phyloP scores from a whole-genome alignment of 2,797 vertebrate species.

The Nannoperca obscura region DNA sequence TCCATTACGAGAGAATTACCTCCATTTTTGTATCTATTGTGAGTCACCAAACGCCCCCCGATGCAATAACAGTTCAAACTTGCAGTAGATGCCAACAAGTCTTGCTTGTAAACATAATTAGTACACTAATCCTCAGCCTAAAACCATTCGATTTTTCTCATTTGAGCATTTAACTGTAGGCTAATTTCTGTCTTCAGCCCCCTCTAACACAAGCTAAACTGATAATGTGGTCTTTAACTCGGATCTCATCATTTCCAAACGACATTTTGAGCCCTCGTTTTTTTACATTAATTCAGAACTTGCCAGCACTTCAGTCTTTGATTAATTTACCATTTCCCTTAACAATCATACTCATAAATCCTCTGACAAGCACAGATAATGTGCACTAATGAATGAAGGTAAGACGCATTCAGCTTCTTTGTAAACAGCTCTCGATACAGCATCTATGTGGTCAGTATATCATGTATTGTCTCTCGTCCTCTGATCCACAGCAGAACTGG shows the following conservation, averaged over 20 bases:
- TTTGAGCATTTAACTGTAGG: constrained; percentile 13
- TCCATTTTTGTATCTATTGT: constrained; percentile 18
- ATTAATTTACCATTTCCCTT: constrained; percentile 83
- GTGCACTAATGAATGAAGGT: constrained; percentile 78
- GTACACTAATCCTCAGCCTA: background rate
- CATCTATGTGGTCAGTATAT: background rate
- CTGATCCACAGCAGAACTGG: constrained; percentile 63
- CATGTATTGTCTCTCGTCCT: constrained; percentile 33
- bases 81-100: constrained; percentile 6
- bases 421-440: background rate
- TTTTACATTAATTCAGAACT: background rate
- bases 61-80: constrained; percentile 5
- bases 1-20: background rate
- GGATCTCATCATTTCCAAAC: background rate
- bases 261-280: background rate
- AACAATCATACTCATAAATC: constrained; percentile 95
- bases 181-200: constrained; percentile 5
- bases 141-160: constrained; percentile 16
- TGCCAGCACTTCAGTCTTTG: background rate
- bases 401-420: constrained; percentile 52
- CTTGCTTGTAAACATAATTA: constrained; percentile 40
- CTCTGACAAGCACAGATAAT: constrained; percentile 99
- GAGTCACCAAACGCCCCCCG: constrained; percentile 12
- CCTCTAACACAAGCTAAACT: background rate
- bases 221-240: background rate